Evolutionary conservation across 2,113 vertebrate genomes (phyloP), one percentile per base, ranked within the genome.

Genomic region (Dunckerocampus dactyliophorus): DNA sequence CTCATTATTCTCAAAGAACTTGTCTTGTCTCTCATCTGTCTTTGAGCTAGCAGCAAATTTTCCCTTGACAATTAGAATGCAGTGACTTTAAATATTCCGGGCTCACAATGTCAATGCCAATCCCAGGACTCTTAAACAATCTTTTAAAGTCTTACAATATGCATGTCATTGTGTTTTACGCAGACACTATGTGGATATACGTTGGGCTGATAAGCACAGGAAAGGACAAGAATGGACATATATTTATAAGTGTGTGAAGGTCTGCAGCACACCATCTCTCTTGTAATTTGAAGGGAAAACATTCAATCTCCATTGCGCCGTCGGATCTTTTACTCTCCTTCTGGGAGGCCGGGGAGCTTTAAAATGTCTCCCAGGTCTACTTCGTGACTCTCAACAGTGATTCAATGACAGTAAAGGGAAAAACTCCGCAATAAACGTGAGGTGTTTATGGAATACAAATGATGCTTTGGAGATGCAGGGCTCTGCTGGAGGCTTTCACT

Each of bases 401-500:
- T 88, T 83, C 77, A 82, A 76, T 63, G 79, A 58, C 81, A 82
- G 71, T 69, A 63, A 65, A 76, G 81, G 65, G 65, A 71, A 84
- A 82, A 81, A 83, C 69, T 72, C 67, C 61, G 81, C 76, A 74
- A 82, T 77, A 87, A 88, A 88, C 80, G 79, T 24, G 22, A 55
- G 54, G 71, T 76, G 84, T 85, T 87, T 77, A 84, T 63, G 77
- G 85, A 88, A 90, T 85, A 88, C 85, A 83, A 87, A 88, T 88
- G 77, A 80, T 65, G 65, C 77, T 57, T 65, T 72, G 63, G 42
- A 63, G 72, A 66, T 14, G 12, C 59, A 75, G 75, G 67, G 59
- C 60, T 65, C 62, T 65, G 73, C 74, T 79, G 80, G 62, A 71
- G 77, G 69, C 71, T 67, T 72, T 64, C 58, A 76, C 65, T 65